Evolutionary conservation across 2,797 vertebrate genomes (phyloP).

Genomic region (Picus viridis): DNA sequence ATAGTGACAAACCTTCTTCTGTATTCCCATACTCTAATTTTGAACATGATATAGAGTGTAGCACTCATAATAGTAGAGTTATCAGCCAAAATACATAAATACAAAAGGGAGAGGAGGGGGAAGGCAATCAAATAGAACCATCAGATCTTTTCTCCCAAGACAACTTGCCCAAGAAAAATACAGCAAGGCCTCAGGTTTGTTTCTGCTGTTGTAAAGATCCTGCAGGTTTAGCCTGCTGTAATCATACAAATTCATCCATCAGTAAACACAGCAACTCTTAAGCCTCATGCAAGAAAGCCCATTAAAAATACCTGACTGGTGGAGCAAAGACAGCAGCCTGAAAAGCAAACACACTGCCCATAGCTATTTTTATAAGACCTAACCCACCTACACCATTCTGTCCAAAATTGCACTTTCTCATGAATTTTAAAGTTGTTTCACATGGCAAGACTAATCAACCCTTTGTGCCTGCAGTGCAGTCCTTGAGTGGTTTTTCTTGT

Average conservation of each 20-base stretch:
- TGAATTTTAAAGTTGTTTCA: conserved; percentile 53
- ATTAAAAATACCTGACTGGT: conserved; percentile 36
- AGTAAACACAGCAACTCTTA: conserved; percentile 23
- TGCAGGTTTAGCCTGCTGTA: conserved; percentile 29
- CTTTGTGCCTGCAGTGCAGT: conserved; percentile 19
- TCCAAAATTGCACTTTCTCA: conserved; percentile 54
- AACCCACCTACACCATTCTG: conserved; percentile 14
- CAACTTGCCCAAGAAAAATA: conserved; percentile 17
- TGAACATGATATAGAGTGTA: background rate
- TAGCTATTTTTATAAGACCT: conserved; percentile 22
- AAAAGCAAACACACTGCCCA: conserved; percentile 26
- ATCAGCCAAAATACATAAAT: background rate
- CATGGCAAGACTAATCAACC: conserved; percentile 48
- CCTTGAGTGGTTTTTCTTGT: conserved; percentile 46
- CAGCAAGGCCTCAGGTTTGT: background rate
- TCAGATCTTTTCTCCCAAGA: conserved; percentile 6
- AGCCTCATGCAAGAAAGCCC: conserved; percentile 26
- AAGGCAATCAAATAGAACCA: background rate
- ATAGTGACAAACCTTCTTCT: background rate
- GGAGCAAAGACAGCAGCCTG: conserved; percentile 18
- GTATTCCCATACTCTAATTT: background rate
- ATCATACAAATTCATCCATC: conserved; percentile 40
- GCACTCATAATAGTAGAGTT: background rate
- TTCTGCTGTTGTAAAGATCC: conserved; percentile 21
- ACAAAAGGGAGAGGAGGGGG: background rate